phyloP scores from a whole-genome alignment of 2,113 vertebrate species.

The Guaruba guarouba region DNA sequence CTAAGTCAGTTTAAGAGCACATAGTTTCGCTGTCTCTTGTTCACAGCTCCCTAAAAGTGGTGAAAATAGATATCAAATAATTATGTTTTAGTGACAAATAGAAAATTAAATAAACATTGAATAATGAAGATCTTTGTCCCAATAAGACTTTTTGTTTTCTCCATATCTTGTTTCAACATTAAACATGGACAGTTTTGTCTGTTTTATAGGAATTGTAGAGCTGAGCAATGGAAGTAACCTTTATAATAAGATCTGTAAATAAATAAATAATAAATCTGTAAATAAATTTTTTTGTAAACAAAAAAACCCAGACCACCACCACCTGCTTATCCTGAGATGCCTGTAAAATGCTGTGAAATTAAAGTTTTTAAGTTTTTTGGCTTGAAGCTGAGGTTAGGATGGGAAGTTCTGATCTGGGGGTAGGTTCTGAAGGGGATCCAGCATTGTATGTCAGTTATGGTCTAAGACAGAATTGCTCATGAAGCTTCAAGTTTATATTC shows the following conservation, averaged over 20 bases:
- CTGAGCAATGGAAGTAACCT: neutral
- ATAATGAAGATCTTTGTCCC: neutral
- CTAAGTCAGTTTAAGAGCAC: neutral
- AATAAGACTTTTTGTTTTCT: neutral
- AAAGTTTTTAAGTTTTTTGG: neutral
- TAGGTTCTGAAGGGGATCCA: neutral
- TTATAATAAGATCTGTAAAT: neutral
- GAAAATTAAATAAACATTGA: neutral
- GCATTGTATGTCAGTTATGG: neutral
- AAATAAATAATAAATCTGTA: too few species aligned
- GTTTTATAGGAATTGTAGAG: neutral
- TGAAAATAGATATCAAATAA: neutral
- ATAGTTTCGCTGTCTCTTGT: neutral
- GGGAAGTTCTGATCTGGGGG: neutral
- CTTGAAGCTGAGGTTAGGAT: neutral
- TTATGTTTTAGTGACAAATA: neutral
- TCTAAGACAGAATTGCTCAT: neutral
- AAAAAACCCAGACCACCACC: neutral
- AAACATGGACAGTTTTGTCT: neutral
- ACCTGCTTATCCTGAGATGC: neutral
- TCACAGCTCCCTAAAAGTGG: neutral
- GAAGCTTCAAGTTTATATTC: neutral
- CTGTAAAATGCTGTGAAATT: neutral
- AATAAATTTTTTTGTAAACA: neutral
- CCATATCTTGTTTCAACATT: neutral